phyloP scores from a whole-genome alignment of 1,140 invertebrate species.

The Apis cerana region DNA sequence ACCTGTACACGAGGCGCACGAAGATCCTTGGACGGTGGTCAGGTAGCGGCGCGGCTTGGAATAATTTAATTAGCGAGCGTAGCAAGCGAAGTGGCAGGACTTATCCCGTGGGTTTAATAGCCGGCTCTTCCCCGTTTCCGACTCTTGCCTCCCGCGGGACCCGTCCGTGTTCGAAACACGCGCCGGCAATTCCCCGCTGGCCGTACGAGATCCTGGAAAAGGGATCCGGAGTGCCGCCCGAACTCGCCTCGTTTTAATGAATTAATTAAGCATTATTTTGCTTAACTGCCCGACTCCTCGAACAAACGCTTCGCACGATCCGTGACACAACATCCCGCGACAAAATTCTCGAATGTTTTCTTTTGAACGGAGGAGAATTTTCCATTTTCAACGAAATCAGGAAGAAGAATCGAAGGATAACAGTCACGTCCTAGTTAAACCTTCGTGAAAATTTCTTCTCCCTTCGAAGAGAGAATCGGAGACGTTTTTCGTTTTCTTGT shows the following conservation, averaged over 20 bases:
- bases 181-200: neutral
- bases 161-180: conserved; percentile 29
- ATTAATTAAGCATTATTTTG: conserved; percentile 57
- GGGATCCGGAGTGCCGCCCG: neutral
- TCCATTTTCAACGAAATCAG: too few relatives aligned
- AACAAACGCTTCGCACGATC: too few relatives aligned
- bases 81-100: conserved; percentile 67
- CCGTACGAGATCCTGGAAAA: conserved; percentile 20
- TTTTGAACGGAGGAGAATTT: too few relatives aligned
- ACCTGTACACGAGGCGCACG: neutral
- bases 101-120: conserved; percentile 74
- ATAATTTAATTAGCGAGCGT: conserved; percentile 74
- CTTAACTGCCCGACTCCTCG: neutral
- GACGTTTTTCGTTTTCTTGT: too few relatives aligned
- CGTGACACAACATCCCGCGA: too few relatives aligned
- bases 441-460: too few relatives aligned
- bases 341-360: too few relatives aligned
- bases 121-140: conserved; percentile 54
- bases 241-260: conserved; percentile 33
- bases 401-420: too few relatives aligned
- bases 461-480: too few relatives aligned
- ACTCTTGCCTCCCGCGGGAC: conserved; percentile 54
- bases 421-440: too few relatives aligned
- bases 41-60: conserved; percentile 40
- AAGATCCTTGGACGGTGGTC: neutral